Evolutionary conservation across 1,140 invertebrate species (phyloP).

Genomic region (Sycobia sp.): DNA sequence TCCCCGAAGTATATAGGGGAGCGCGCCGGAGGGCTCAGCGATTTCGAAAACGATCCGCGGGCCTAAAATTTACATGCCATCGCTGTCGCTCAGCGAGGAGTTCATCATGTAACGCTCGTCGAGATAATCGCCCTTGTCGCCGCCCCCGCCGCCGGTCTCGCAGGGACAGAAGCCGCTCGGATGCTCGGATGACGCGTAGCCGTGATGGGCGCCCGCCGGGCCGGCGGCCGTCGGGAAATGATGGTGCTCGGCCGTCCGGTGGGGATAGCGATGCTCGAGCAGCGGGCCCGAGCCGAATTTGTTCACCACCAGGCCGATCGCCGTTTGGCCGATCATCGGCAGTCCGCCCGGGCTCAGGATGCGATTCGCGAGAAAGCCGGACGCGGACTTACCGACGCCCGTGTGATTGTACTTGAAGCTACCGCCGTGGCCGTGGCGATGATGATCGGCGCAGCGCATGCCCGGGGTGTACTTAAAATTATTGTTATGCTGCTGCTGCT

Average conservation of each 20-base stretch:
- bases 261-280: slow-evolving; percentile 13
- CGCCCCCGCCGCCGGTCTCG: slow-evolving; percentile 35
- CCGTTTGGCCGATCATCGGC: slow-evolving; percentile 54
- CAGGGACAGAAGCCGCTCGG: slow-evolving; percentile 43
- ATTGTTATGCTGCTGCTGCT: too few species aligned
- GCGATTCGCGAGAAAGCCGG: slow-evolving; percentile 29
- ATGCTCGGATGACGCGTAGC: slow-evolving; percentile 40
- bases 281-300: slow-evolving; percentile 55
- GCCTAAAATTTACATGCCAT: too few species aligned
- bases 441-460: slow-evolving; percentile 1
- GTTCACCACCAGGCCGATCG: slow-evolving; percentile 54
- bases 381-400: not conserved
- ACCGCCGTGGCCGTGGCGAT: not conserved
- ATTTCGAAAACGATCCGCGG: too few species aligned
- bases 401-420: slow-evolving; percentile 6
- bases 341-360: slow-evolving; percentile 50
- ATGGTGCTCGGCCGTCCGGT: slow-evolving; percentile 1
- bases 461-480: slow-evolving; percentile 6
- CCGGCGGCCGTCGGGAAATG: too few species aligned
- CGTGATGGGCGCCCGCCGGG: slow-evolving; percentile 29
- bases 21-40: too few species aligned
- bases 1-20: too few species aligned
- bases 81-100: slow-evolving; percentile 48
- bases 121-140: slow-evolving; percentile 42
- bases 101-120: slow-evolving; percentile 49